Evolutionary conservation across 2,888 invertebrate species (phyloP), one percentile per base, ranked within the genome.

Genomic region (Lycophotia porphyrea): DNA sequence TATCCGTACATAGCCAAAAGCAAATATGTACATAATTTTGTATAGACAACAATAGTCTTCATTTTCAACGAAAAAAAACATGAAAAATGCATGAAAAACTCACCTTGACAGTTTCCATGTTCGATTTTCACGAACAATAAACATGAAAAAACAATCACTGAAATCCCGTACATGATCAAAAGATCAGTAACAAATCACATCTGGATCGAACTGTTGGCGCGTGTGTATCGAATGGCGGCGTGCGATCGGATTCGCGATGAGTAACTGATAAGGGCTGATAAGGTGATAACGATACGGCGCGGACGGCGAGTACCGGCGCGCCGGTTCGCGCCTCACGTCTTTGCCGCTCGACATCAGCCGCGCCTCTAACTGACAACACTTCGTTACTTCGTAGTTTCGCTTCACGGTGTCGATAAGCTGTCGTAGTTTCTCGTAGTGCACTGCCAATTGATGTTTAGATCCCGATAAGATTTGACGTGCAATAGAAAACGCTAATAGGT

Each of bases 181-280:
- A 42, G 68, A 60, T 81, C 80, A 78, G 70, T 78, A 89, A 85
- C 88, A 86, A 89, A 89, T 90, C 90, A 90, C 91, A 92, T 92
- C 87, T 88, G 90, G 88, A 88, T 83, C 77, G 78, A 84, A 88
- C 76, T 80, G 90, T 91, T 92, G 90, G 94, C 94, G 93, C 92
- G 92, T 87, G 90, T 89, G 88, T 90, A 91, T 91, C 90, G 91
- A 92, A 82, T 85, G 84, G 89, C 80, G 81, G 88, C 88, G 86
- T 84, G 90, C 93, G 93, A 93, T 94, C 90, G 92, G 94, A 93
- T 95, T 95, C 92, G 96, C 96, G 95, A 95, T 95, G 94, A 91
- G 93, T 93, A 91, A 90, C 72, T 93, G 96, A 95, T 96, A 95
- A 94, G 93, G 92, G 91, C 89, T 94, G 95, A 96, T 96, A 96